A percentile compares a stretch with the other conserved stretches of the same genome.
phyloP scores from a whole-genome alignment of 2,888 invertebrate genomes.

The Netelia inedita region DNA sequence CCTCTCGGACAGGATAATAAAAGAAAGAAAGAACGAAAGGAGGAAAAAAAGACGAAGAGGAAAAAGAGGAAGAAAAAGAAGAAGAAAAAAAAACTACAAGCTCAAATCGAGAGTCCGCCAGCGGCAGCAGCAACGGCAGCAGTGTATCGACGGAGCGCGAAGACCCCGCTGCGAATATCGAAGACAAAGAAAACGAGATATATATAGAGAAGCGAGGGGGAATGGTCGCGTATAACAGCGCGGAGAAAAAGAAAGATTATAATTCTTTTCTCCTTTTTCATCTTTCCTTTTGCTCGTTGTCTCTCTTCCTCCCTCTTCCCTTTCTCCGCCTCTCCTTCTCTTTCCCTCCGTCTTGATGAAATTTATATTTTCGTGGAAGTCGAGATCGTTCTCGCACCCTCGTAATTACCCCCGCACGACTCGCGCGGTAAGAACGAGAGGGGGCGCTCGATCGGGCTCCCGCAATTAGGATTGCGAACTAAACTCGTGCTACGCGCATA shows the following conservation, averaged over 20 bases:
- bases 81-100: conserved; percentile 52
- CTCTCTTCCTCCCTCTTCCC: conserved; percentile 15
- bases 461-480: conserved; percentile 48
- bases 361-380: conserved; percentile 69
- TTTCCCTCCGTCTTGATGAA: conserved; percentile 50
- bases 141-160: conserved; percentile 35
- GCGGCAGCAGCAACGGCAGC: conserved; percentile 9
- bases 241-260: conserved; percentile 45
- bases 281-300: conserved; percentile 9
- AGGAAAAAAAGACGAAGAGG: conserved; percentile 16
- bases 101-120: conserved; percentile 55
- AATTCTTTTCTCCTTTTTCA: conserved; percentile 51
- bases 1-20: conserved; percentile 77
- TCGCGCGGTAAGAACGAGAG: conserved; percentile 2
- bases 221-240: conserved; percentile 51
- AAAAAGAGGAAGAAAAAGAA: conserved; percentile 31
- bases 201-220: conserved; percentile 11
- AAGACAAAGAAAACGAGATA: conserved; percentile 45
- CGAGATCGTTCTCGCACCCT: conserved; percentile 60
- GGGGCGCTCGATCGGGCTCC: not conserved
- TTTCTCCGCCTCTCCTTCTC: conserved; percentile 6
- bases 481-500: conserved; percentile 20
- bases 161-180: conserved; percentile 64
- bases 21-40: conserved; percentile 63
- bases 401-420: conserved; percentile 53